These are phyloP conservation scores for Callocephalon fimbriatum DNA, from an alignment of 2,113 vertebrate genomes.

Conservation along the genomic window DNA sequence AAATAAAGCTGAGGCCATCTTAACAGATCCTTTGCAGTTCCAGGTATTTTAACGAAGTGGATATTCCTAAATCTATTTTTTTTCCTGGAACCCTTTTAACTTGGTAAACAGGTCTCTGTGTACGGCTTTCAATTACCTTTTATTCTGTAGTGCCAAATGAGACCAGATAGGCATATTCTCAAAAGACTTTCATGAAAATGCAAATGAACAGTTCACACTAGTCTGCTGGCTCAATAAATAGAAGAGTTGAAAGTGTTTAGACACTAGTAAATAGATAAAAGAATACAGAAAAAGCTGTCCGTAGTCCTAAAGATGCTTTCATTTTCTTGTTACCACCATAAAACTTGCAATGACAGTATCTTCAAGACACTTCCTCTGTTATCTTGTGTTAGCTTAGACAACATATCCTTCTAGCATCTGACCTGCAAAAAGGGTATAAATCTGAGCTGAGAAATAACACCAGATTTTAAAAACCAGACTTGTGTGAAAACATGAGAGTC, in stretches of 20 bases:
- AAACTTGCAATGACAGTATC: not conserved
- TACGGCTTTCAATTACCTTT: conserved; percentile 39
- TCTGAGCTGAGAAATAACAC: not conserved
- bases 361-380: not conserved
- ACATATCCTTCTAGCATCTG: not conserved
- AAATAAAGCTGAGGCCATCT: not conserved
- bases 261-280: not conserved
- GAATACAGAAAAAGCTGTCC: not conserved
- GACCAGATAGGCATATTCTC: conserved; percentile 33
- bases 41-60: not conserved
- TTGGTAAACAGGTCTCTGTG: conserved; percentile 8
- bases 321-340: not conserved
- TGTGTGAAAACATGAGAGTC: not conserved
- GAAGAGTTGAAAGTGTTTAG: not conserved
- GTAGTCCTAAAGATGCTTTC: not conserved
- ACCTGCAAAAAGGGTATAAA: not conserved
- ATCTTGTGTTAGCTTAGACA: not conserved
- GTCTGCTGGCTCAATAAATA: conserved; percentile 18
- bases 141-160: conserved; percentile 20
- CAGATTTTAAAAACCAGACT: not conserved
- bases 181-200: conserved; percentile 46
- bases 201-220: conserved; percentile 36
- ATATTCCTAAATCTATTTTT: not conserved
- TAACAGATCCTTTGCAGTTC: not conserved
- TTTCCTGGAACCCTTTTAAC: not conserved